Conservation (phyloP, 2,797 vertebrate species). For the Oreochromis grahami region DNA sequence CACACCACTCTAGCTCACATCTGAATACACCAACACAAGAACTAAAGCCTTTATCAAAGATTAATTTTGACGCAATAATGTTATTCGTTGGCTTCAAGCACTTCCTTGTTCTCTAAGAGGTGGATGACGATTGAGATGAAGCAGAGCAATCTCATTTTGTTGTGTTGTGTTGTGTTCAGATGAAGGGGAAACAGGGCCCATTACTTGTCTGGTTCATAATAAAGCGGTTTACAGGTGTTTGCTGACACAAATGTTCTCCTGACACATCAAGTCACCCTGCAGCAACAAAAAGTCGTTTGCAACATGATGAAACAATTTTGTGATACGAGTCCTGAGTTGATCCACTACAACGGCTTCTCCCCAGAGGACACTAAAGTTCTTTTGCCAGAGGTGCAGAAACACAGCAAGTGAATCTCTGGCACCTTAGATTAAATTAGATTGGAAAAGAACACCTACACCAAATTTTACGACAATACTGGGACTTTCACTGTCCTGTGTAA, state of each 20-base stretch:
- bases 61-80: not conserved
- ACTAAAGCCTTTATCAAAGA: not conserved
- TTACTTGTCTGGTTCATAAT: not conserved
- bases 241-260: not conserved
- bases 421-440: conserved; percentile 25
- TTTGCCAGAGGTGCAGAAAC: not conserved
- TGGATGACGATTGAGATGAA: not conserved
- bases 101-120: not conserved
- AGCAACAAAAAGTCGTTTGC: not conserved
- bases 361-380: not conserved
- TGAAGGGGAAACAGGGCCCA: not conserved
- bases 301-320: not conserved
- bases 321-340: not conserved
- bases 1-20: not conserved
- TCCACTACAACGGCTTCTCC: not conserved
- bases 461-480: not conserved
- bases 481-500: conserved; percentile 13
- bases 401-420: not conserved
- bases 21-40: not conserved
- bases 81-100: not conserved
- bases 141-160: not conserved
- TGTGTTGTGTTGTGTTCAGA: not conserved
- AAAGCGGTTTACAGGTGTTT: not conserved
- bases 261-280: not conserved
- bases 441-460: not conserved